Percentiles rank a stretch among this genome's conserved stretches.
These are phyloP conservation scores for Aspidiotus rigidus DNA, from an alignment of 2,888 invertebrate genomes.

Conservation along the genomic window DNA sequence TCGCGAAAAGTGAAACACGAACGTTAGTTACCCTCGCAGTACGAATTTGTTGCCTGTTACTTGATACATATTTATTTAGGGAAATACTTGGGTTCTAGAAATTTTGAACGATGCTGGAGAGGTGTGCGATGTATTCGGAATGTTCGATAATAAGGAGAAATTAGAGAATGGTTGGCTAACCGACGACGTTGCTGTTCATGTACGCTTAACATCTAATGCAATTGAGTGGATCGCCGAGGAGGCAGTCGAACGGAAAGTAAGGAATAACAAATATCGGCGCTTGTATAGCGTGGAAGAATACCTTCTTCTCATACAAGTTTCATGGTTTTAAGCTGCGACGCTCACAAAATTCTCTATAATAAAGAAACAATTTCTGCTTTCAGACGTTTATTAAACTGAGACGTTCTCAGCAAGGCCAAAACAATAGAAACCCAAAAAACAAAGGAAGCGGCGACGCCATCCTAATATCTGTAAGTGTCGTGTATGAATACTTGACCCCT, in stretches of 20 bases:
- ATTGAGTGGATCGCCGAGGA: slow-evolving; percentile 46
- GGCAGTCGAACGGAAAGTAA: not conserved
- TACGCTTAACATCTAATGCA: slow-evolving; percentile 72
- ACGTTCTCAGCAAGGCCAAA: not conserved
- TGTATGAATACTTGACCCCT: not conserved
- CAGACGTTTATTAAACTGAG: not conserved
- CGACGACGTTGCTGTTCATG: slow-evolving; percentile 69
- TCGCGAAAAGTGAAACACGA: slow-evolving; percentile 52
- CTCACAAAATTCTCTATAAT: too few species aligned
- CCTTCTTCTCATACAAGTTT: not conserved
- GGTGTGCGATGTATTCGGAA: slow-evolving; percentile 13
- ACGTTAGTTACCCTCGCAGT: slow-evolving; percentile 42
- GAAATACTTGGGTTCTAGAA: not conserved
- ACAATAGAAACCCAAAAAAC: not conserved
- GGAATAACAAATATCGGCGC: not conserved
- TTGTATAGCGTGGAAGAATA: not conserved
- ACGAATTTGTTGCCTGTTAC: not conserved
- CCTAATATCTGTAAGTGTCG: not conserved
- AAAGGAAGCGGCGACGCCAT: not conserved
- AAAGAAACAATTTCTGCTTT: too few species aligned
- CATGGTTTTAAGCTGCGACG: not conserved
- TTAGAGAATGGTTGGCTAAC: slow-evolving; percentile 78
- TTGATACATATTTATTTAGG: too few species aligned
- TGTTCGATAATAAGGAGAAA: slow-evolving; percentile 24
- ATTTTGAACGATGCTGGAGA: not conserved